Evolutionary conservation across 1,140 invertebrate genomes (phyloP), one percentile per base, ranked within the genome.

Genomic region (Campoletis sonorensis): DNA sequence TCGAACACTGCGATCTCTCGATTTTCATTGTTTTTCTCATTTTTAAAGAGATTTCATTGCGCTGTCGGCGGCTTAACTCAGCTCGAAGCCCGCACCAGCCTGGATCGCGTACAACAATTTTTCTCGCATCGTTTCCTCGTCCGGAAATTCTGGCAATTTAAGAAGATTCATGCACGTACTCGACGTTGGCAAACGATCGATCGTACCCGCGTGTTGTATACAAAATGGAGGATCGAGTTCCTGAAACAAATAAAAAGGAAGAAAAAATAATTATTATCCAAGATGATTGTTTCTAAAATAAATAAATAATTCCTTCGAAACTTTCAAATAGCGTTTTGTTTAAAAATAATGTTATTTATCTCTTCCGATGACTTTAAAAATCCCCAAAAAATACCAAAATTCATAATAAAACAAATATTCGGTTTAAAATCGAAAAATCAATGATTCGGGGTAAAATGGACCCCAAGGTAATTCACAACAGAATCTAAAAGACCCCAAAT

Each of bases 151-250:
- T 0, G 98, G 98, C 80, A 99, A 93, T 91, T 99, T 99, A 18
- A 99, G 92, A 61, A 99, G 94, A 93, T 99, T 99, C 95, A 99
- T 98, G 91, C 98, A 99, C 18, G 98, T 99, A 89, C 97, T 98
- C 8, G 98, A 97, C 45, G 98, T 98, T 0, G 98, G 98, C 84
- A 99, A 93, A 27, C 98, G 94, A 88, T 98, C 96, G 70, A 95
- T 93, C 54, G 95, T 95, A 18, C 97, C 98, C 27, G 96, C 97
- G 84, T 96, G 95, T 89, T 99, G 98, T 86, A 99, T 98, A 88
- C 97, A 98, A 91, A 99, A 98, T 16, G 96, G 95, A 49, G 98
- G 98, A 92, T 98, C 96, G 58, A 99, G 91, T 90, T 99, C 97
- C 96, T 98, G 85, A 45, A 85, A 75, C n/a, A n/a, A n/a, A n/a